A percentile compares a stretch with the other conserved stretches of the same genome.
Evolutionary conservation across 2,797 vertebrate genomes (phyloP).

Genomic region (Vespertilio murinus): DNA sequence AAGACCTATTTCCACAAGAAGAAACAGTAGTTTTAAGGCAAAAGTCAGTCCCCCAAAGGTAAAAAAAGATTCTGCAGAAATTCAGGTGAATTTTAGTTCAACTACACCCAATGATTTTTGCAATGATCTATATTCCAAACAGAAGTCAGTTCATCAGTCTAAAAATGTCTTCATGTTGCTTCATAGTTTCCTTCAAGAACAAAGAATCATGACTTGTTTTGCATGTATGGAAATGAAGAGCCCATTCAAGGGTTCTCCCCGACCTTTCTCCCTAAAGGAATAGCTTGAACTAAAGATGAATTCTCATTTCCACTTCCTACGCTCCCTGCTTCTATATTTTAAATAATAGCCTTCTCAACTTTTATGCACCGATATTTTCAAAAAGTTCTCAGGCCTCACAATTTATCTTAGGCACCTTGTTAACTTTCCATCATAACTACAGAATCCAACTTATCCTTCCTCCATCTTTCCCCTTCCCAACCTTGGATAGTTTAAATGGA

Average conservation of each 20-base stretch:
- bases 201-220: conserved; percentile 13
- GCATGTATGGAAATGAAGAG: conserved; percentile 15
- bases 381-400: not conserved
- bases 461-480: not conserved
- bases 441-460: not conserved
- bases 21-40: conserved; percentile 13
- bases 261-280: not conserved
- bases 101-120: conserved; percentile 16
- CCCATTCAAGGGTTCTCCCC: not conserved
- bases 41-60: not conserved
- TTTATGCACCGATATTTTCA: not conserved
- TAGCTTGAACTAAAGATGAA: not conserved
- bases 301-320: not conserved
- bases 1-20: conserved; percentile 30
- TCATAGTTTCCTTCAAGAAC: conserved; percentile 22
- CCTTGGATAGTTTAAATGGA: conserved; percentile 20
- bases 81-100: conserved; percentile 16
- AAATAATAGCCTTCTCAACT: conserved; percentile 17
- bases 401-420: not conserved
- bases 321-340: conserved; percentile 14
- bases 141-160: conserved; percentile 37
- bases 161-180: conserved; percentile 33
- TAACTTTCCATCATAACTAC: not conserved
- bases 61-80: conserved; percentile 7
- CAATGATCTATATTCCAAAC: conserved; percentile 21